Evolutionary conservation across 2,113 vertebrate genomes (phyloP), one percentile per base, ranked within the genome.

Genomic region (Limanda limanda): DNA sequence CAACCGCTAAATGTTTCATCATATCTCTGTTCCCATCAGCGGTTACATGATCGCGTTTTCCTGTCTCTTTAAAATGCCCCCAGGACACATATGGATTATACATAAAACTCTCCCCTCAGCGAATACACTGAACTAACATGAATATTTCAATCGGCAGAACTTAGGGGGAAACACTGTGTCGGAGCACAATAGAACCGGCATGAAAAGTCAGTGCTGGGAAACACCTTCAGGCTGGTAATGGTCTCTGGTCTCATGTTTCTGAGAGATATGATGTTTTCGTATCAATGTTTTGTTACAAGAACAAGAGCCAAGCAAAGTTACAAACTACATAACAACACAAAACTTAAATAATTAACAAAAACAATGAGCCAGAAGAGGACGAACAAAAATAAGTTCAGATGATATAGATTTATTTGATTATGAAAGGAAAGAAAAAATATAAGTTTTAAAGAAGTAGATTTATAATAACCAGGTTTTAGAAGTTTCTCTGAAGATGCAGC

Each of bases 121-220:
- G 12, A 78, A 57, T 73, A 78, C 3, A 2, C 27, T 45, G 51
- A 73, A 76, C 71, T 24, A 56, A 56, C 82, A 90, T 90, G 59
- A 90, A 90, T 90, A 90, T 90, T 86, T 90, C 68, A 90, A 72
- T 83, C 74, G 55, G 70, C 71, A 73, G 82, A 84, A 85, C 89
- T 90, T 85, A 75, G 25, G 31, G 21, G 59, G 40, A 21, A 66
- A 78, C 67, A 54, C 63, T 47, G 71, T 9, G 24, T 52, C 31
- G 14, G 21, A 65, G 5, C 23, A 35, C 74, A 48, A 63, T 25
- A 23, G 45, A 61, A 27, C 52, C 12, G 8, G 72, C 42, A 52
- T 69, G 81, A 87, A 75, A 79, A 47, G 45, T 11, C 60, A 80
- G 35, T 24, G 3, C 18, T 61, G 62, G 58, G 40, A 80, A 71